Percentiles rank a stretch among this genome's conserved stretches.
phyloP scores from a whole-genome alignment of 2,888 invertebrate species.

The Dusona sp. region DNA sequence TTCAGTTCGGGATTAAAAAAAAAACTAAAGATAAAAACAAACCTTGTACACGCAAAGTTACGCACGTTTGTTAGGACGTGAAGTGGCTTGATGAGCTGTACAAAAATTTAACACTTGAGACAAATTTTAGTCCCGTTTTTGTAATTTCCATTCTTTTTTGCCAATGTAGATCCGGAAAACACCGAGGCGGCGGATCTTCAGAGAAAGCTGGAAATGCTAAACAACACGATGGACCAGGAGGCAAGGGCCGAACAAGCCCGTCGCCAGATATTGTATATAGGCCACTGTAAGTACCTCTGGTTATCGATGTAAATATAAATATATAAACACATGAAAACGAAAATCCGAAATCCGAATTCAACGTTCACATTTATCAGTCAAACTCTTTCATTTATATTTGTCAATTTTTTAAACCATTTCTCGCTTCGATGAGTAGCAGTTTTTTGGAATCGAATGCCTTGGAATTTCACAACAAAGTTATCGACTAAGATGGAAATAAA shows the following conservation, averaged over 20 bases:
- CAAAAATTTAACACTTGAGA: constrained; percentile 9
- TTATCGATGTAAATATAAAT: background rate
- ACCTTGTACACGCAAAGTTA: constrained; percentile 47
- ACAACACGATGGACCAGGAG: constrained; percentile 96
- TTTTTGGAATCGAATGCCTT: no score
- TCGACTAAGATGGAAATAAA: no score
- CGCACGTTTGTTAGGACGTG: constrained; percentile 69
- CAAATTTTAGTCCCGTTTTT: constrained; percentile 12
- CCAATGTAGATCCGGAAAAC: constrained; percentile 92
- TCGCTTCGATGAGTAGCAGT: background rate
- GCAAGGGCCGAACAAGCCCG: constrained; percentile 91
- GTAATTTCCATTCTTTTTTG: constrained; percentile 29
- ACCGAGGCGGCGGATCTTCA: constrained; percentile 95
- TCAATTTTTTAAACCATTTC: constrained; percentile 16
- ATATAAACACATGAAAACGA: background rate
- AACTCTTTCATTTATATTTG: background rate
- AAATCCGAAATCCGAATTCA: background rate
- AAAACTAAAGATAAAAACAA: constrained; percentile 15
- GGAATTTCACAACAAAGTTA: no score
- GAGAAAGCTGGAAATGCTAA: constrained; percentile 95
- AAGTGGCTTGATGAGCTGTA: constrained; percentile 46
- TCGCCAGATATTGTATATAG: constrained; percentile 92
- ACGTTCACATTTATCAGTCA: background rate
- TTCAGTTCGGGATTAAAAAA: constrained; percentile 40
- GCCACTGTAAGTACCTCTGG: constrained; percentile 90